Percentiles rank a stretch among this genome's conserved stretches.
These are phyloP conservation scores for Garra rufa DNA, from an alignment of 2,113 vertebrate genomes.

Conservation along the genomic window DNA sequence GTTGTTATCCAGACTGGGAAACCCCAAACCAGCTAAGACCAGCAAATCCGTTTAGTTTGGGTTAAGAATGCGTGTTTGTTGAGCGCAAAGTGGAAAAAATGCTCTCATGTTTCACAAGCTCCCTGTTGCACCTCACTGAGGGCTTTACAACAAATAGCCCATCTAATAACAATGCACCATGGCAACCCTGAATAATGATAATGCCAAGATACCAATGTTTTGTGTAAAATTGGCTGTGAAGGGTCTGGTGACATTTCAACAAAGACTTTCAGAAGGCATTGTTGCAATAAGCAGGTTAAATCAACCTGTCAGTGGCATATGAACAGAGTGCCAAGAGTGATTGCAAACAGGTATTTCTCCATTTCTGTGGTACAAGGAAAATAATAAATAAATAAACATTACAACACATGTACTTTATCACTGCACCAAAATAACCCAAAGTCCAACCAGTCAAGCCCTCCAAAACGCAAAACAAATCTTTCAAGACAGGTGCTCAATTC, in stretches of 20 bases:
- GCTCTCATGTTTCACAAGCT: conserved; percentile 8
- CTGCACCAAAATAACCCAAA: not conserved
- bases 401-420: not conserved
- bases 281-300: conserved; percentile 1
- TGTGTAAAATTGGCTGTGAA: not conserved
- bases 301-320: not conserved
- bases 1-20: not conserved
- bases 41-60: not conserved
- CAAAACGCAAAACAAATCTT: not conserved
- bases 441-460: not conserved
- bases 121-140: not conserved
- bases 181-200: not conserved
- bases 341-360: not conserved
- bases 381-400: not conserved
- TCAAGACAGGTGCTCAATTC: not conserved
- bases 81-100: not conserved
- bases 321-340: not conserved
- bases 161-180: not conserved
- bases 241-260: not conserved
- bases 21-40: not conserved
- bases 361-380: not conserved
- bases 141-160: not conserved
- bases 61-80: not conserved
- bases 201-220: not conserved
- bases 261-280: not conserved